Percentiles rank a stretch among this genome's conserved stretches.
Evolutionary conservation across 64 coral and sea anemone genomes (phyloP).

Genomic region (Montipora efflorescens): DNA sequence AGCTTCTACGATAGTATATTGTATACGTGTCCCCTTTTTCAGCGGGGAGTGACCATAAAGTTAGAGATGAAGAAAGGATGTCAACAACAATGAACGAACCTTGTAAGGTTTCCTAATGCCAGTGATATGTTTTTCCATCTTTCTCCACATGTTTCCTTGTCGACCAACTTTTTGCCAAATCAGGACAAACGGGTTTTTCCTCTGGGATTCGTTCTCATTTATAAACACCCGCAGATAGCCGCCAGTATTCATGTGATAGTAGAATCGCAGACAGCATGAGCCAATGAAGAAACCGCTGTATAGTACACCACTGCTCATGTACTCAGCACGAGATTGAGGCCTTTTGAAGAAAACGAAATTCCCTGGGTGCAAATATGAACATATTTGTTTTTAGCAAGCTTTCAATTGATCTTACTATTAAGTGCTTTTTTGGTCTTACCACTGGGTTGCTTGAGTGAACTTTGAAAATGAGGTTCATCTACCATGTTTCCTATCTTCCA

Average conservation of each 20-base stretch:
- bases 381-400: not conserved
- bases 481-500: slow-evolving; percentile 38
- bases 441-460: not conserved
- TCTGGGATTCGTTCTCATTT: not conserved
- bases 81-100: not conserved
- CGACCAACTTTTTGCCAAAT: slow-evolving; percentile 8
- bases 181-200: slow-evolving; percentile 11
- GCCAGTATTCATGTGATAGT: slow-evolving; percentile 25
- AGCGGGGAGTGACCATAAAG: no score
- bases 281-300: slow-evolving; percentile 21
- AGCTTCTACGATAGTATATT: no score
- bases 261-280: slow-evolving; percentile 9
- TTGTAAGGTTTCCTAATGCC: not conserved
- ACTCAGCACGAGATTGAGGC: not conserved
- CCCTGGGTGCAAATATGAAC: not conserved
- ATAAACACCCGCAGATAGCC: slow-evolving; percentile 19
- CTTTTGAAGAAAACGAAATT: slow-evolving; percentile 24
- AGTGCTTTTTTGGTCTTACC: not conserved
- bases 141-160: not conserved
- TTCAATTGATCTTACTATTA: not conserved
- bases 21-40: no score
- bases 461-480: not conserved
- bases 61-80: no score
- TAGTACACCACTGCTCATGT: slow-evolving; percentile 26
- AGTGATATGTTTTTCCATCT: slow-evolving; percentile 4